Evolutionary conservation across 1,140 invertebrate species (phyloP), one percentile per base, ranked within the genome.

Genomic region (Galendromus occidentalis): DNA sequence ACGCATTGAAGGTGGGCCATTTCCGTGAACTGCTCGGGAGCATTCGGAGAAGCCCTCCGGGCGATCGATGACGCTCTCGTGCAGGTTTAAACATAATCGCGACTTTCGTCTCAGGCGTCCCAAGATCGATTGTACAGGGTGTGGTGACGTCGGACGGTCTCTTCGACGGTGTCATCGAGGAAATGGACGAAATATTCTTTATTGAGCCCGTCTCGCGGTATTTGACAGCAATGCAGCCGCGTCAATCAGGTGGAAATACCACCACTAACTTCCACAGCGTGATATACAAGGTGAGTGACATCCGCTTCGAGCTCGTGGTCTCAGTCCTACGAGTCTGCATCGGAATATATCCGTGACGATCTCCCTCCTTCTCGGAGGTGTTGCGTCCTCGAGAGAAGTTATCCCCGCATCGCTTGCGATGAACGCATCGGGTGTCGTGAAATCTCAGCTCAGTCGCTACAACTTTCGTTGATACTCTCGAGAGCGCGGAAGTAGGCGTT

Each of bases 101-200:
- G 65, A 55, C 59, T 68, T 30, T 67, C 67, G 67, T 82, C 82
- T 1, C 80, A 89, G 87, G 85, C 79, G 87, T 90, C 70, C 85
- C 88, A 65, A 78, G 79, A n/a, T 83, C 87, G n/a, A 73, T 81
- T 64, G 87, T 92, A 29, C 83, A 87, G 71, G 91, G 89, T 25
- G 77, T 93, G 66, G 80, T 95, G 51, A 91, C 88, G 65, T 78
- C 80, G 51, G 84, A 90, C 64, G 91, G 91, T 66, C 78, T 91
- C 25, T 88, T 95, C 73, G 90, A 94, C 74, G 91, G 89, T 18
- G 86, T 85, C 25, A 85, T 94, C 66, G 81, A 81, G 68, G 88
- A 88, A 18, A 74, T 79, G 45, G 84, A 88, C 69, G 85, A 89
- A 66, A 86, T 85, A 6, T 80, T 73, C 76, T 90, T 90, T 74